Base-by-base conservation (phyloP, 2,888 invertebrate genomes). In the Patella pellucida region DNA sequence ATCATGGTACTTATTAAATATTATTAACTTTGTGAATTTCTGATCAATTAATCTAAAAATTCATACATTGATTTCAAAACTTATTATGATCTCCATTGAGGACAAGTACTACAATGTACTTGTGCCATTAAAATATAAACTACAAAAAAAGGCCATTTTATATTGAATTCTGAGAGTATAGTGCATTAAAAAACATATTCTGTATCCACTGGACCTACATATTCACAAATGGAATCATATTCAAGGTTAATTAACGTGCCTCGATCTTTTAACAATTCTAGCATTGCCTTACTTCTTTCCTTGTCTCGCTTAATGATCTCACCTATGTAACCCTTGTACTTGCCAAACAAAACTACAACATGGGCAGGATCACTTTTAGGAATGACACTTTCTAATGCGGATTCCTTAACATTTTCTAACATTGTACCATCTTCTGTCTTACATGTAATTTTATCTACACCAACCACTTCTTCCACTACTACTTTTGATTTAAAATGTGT, bases 181-280 rank as follows among this genome's bases (percentile, higher is more conserved):
- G 19, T 62, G 19, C 3, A 62, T 81, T 62, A 86, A 69, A 82
- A 89, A 72, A 88, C 87, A 80, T 86, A 85, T 73, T 87, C 84
- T 27, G 85, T 81, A 76, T 88, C 81, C n/a, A 88, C 81, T 78
- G 90, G 86, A 5, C 91, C 91, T 14, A 87, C 84, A 85, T 90
- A 92, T 87, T 92, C 91, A 86, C 91, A 92, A 71, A 92, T 90
- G 71, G 88, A 85, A 80, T 92, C 92, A 83, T 89, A 92, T 71
- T 87, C 85, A 27, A 91, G 74, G 67, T 86, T 86, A 11, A 91
- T 12, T n/a, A 91, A 86, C 73, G 82, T 82, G 70, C 89, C 88
- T 77, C 89, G 81, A 76, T 92, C 90, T 51, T 81, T 81, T 3
- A 91, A 83, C 14, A 92, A 84, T 79, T 92, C 91, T 41, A 92